Evolutionary conservation across 2,113 vertebrate species (phyloP), one percentile per base, ranked within the genome.

Genomic region (Protobothrops mucrosquamatus): DNA sequence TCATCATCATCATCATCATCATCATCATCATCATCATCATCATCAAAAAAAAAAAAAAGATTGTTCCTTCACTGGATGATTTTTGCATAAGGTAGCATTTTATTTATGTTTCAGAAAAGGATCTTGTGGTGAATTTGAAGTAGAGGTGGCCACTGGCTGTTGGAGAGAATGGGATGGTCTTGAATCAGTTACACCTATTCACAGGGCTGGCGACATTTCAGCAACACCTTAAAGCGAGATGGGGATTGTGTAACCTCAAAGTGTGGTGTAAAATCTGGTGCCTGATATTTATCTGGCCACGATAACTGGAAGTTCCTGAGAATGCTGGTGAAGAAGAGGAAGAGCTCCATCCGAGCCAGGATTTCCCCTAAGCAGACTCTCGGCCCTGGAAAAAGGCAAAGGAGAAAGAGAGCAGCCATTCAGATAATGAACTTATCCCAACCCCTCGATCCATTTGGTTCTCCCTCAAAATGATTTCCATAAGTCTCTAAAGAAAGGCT

Each of bases 301-400:
- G 1, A 29, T 26, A 99, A 97, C 26, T 97, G 97, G 95, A 99
- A 99, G 93, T 97, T 97, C 87, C 96, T 98, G 90, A 99, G 97
- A 93, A 99, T 96, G 87, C 96, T 97, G 1, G 96, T 97, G 23
- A 98, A 97, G 93, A 99, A 98, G 87, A 98, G 96, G 54, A 98
- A 98, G 56, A 99, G 94, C 94, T 99, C 98, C 92, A 98, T 98
- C 93, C 97, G 98, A 0, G 98, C 99, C 24, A 99, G 94, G 0
- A 97, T 94, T 95, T 98, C 98, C 0, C 98, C 98, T 64, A 98
- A 94, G 93, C 99, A 99, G 64, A 98, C 95, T 0, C 98, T 97
- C 0, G 98, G 98, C 0, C 98, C 98, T 97, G 39, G 94, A 87
- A n/a, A n/a, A 92, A 39, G 39, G 46, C 46, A 48, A 48, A 56